Evolutionary conservation across 2,888 invertebrate species (phyloP).

Genomic region (Synergus umbraculus): DNA sequence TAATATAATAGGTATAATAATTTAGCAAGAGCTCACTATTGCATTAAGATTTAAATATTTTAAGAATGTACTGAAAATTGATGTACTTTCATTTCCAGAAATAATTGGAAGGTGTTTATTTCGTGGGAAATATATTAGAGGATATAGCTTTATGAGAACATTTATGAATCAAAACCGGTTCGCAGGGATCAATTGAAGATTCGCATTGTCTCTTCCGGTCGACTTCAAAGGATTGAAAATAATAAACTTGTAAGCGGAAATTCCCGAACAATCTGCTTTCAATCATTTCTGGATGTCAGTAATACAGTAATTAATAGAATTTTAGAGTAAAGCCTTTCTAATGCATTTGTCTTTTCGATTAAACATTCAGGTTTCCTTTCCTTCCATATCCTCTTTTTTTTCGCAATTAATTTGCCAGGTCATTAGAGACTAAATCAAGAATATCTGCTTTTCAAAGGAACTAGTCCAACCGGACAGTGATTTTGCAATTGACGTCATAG

Average conservation of each 20-base stretch:
- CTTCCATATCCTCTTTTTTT: background rate
- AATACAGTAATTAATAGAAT: background rate
- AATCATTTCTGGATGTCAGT: background rate
- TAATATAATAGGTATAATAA: too few species aligned
- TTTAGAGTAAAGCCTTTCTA: conserved; percentile 26
- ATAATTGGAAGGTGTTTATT: background rate
- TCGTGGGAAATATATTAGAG: background rate
- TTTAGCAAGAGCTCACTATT: too few species aligned
- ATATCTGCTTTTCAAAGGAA: conserved; percentile 28
- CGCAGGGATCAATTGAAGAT: conserved; percentile 41
- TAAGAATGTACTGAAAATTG: background rate
- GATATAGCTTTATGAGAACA: background rate
- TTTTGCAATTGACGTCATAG: conserved; percentile 38
- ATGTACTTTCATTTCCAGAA: background rate
- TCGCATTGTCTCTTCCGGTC: conserved; percentile 50
- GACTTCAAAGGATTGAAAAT: conserved; percentile 58
- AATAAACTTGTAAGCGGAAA: background rate
- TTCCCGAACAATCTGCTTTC: background rate
- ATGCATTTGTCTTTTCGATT: background rate
- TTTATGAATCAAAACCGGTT: conserved; percentile 59
- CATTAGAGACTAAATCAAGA: background rate
- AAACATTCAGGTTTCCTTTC: conserved; percentile 15
- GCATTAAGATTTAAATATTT: too few species aligned
- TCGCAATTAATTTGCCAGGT: conserved; percentile 22
- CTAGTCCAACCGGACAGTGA: conserved; percentile 20